Conservation (phyloP, 2,113 vertebrate genomes). For the Machaerirhynchus nigripectus region DNA sequence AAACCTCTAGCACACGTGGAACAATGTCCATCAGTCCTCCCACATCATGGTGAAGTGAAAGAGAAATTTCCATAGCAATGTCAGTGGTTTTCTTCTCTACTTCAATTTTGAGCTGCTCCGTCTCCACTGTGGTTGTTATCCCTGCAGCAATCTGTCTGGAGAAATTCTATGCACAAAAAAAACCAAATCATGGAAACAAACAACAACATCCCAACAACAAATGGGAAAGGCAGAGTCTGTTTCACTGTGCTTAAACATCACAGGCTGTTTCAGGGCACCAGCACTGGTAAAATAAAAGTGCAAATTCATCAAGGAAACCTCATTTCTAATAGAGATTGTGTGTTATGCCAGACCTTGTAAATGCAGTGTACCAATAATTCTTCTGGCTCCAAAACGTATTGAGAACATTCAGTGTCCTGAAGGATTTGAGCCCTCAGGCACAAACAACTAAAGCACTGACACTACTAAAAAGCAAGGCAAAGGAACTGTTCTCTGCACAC, state of each 20-base stretch:
- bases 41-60: conserved; percentile 72
- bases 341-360: neutral
- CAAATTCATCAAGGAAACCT: neutral
- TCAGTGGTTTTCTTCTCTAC: conserved; percentile 52
- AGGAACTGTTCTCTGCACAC: neutral
- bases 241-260: neutral
- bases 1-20: conserved; percentile 71
- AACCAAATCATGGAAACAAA: neutral
- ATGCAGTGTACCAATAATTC: neutral
- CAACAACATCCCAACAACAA: neutral
- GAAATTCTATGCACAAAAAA: conserved; percentile 52
- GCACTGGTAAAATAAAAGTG: neutral
- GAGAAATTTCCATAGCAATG: neutral
- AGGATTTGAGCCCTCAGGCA: neutral
- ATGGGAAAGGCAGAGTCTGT: neutral
- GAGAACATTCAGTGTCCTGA: neutral
- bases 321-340: neutral
- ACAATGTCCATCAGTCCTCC: conserved; percentile 60
- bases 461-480: neutral
- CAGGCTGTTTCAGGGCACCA: neutral
- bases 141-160: conserved; percentile 36
- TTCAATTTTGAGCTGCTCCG: conserved; percentile 33
- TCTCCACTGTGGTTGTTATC: conserved; percentile 54
- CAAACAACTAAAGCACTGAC: neutral
- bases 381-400: neutral